Percentiles rank a stretch among this genome's conserved stretches.
Conservation (phyloP, 1,140 invertebrate species). For the Hycleus phaleratus region DNA sequence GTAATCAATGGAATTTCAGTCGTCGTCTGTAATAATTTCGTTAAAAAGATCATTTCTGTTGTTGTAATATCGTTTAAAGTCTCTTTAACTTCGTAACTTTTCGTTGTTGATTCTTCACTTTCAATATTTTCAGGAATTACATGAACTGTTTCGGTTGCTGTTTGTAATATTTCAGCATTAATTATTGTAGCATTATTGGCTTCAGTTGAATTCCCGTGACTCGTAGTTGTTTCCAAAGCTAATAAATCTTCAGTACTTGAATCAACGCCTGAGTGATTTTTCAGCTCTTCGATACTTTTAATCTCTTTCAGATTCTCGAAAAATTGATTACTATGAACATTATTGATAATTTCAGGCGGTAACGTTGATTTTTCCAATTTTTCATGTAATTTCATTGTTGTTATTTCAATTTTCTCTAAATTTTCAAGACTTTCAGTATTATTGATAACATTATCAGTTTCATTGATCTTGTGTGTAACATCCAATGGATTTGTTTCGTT, state of each 20-base stretch:
- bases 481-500: constrained; percentile 38
- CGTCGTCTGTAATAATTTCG: constrained; percentile 16
- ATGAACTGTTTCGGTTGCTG: constrained; percentile 22
- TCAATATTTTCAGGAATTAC: constrained; percentile 1
- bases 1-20: constrained; percentile 11
- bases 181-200: constrained; percentile 5
- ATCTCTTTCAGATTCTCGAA: constrained; percentile 17
- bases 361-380: constrained; percentile 18
- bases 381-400: constrained; percentile 8
- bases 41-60: constrained; percentile 28
- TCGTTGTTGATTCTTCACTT: background rate
- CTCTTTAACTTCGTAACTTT: constrained; percentile 30
- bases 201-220: background rate
- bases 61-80: constrained; percentile 29
- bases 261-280: background rate
- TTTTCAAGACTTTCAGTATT: background rate
- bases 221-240: constrained; percentile 36
- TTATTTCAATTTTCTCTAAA: background rate
- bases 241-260: constrained; percentile 36
- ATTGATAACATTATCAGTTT: background rate
- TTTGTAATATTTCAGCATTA: constrained; percentile 24
- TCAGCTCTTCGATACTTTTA: background rate
- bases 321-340: constrained; percentile 34
- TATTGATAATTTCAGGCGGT: constrained; percentile 33
- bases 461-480: background rate